These are phyloP conservation scores for Pseudanteris insignis DNA, from an alignment of 2,888 invertebrate genomes.

Conservation along the genomic window DNA sequence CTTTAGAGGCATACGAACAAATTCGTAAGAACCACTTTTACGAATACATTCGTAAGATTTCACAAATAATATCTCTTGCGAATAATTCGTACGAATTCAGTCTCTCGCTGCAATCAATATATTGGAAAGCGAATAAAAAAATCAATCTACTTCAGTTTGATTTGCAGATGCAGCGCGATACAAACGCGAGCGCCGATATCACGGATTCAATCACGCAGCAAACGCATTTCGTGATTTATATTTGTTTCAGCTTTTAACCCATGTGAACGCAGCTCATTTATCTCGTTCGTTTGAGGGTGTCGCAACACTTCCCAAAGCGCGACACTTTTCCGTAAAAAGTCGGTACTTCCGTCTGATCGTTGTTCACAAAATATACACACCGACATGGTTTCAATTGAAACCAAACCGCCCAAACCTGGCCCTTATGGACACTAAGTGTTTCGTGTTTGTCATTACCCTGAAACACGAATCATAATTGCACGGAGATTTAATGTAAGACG, in stretches of 20 bases:
- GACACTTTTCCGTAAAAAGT: conserved; percentile 9
- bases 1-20: no score
- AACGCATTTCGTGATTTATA: conserved; percentile 8
- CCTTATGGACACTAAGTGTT: neutral
- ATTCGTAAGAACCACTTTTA: no score
- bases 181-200: neutral
- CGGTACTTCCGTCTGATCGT: conserved; percentile 14
- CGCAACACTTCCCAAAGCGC: conserved; percentile 19
- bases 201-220: no score
- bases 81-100: no score
- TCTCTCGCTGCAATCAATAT: no score
- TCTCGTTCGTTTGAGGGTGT: conserved; percentile 4
- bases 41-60: no score
- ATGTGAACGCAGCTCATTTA: conserved; percentile 24
- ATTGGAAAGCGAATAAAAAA: no score
- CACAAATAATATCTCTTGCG: no score
- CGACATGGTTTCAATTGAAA: conserved; percentile 14
- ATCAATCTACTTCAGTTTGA: no score
- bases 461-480: conserved; percentile 24
- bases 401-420: neutral
- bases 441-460: conserved; percentile 20
- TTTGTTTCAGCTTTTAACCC: neutral
- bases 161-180: no score
- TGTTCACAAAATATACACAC: conserved; percentile 3
- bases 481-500: conserved; percentile 11